Percentiles rank a stretch among this genome's conserved stretches.
Evolutionary conservation across 2,888 invertebrate genomes (phyloP).

Genomic region (Sinodicranocentrus sp.): DNA sequence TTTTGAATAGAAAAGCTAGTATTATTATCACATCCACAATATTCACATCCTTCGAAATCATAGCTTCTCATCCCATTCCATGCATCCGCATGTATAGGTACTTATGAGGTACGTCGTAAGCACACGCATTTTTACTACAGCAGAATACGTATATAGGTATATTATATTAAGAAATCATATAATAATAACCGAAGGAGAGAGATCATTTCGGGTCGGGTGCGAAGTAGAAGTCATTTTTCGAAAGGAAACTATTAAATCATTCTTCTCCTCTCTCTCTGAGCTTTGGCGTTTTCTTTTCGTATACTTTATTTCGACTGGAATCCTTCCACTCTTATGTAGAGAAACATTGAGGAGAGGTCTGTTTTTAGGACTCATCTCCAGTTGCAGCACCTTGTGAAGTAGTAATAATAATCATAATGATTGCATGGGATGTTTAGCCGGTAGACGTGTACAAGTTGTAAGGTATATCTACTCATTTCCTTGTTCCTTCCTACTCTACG

Average conservation of each 20-base stretch:
- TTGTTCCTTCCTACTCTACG: too few species aligned
- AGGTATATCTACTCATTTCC: too few species aligned
- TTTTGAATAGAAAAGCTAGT: too few species aligned
- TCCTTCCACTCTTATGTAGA: too few species aligned
- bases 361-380: slow-evolving; percentile 13
- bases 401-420: slow-evolving; percentile 61
- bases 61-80: too few species aligned
- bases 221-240: slow-evolving; percentile 57
- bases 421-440: slow-evolving; percentile 26
- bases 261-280: slow-evolving; percentile 13
- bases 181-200: slow-evolving; percentile 36
- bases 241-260: slow-evolving; percentile 65
- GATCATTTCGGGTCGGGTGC: slow-evolving; percentile 48
- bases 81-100: too few species aligned
- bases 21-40: too few species aligned
- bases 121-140: too few species aligned
- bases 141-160: too few species aligned
- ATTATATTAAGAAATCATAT: slow-evolving; percentile 44
- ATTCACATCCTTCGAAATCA: too few species aligned
- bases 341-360: background rate
- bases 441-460: background rate
- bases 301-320: background rate
- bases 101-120: too few species aligned
- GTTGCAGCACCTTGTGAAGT: slow-evolving; percentile 51
- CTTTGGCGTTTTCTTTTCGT: slow-evolving; percentile 34